Percentiles rank a stretch among this genome's conserved stretches.
Evolutionary conservation across 2,797 vertebrate genomes (phyloP).

Genomic region (Pitangus sulphuratus): DNA sequence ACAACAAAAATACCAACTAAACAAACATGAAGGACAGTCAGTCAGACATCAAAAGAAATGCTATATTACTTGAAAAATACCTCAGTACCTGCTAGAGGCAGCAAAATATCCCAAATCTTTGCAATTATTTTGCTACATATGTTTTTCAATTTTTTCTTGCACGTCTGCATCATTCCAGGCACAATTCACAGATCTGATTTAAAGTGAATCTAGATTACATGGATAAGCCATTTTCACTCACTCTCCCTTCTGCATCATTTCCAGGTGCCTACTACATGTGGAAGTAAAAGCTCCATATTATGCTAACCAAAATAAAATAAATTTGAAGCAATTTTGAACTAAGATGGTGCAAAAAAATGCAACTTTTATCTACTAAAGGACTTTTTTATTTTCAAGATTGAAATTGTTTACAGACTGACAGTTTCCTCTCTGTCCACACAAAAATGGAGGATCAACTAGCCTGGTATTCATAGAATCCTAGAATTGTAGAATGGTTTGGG

Average conservation of each 20-base stretch:
- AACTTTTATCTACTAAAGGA: not conserved
- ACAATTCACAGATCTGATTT: not conserved
- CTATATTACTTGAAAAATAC: not conserved
- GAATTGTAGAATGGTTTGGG: not conserved
- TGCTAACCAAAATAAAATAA: not conserved
- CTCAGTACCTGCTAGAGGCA: not conserved
- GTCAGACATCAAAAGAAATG: not conserved
- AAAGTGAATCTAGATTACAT: not conserved
- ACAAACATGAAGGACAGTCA: not conserved
- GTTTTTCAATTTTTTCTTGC: not conserved
- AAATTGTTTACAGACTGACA: not conserved
- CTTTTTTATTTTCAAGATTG: not conserved
- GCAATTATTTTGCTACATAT: not conserved
- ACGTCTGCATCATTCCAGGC: not conserved
- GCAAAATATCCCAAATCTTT: not conserved
- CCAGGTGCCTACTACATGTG: not conserved
- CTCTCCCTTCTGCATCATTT: not conserved
- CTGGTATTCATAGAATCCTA: not conserved
- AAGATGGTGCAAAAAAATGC: not conserved
- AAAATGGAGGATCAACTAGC: not conserved
- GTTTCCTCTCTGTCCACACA: not conserved
- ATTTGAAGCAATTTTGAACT: not conserved
- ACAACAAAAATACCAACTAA: accelerated
- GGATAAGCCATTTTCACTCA: not conserved
- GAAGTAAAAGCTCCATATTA: not conserved